Evolutionary conservation across 2,113 vertebrate species (phyloP).

Genomic region (Alexandromys fortis): DNA sequence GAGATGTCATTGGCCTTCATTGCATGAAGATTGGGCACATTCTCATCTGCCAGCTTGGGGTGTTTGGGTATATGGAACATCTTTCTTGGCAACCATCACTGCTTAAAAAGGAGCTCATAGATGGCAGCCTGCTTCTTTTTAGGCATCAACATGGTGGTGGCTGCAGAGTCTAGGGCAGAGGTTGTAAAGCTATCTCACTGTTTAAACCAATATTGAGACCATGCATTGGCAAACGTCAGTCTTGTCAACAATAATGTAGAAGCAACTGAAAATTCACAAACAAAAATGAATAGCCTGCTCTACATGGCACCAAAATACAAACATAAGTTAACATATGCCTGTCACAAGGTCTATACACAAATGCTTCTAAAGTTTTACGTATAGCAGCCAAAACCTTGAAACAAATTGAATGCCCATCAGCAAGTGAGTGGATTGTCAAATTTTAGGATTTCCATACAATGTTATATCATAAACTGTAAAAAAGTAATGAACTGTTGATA

Average conservation of each 20-base stretch:
- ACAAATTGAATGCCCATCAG: neutral
- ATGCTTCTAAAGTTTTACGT: neutral
- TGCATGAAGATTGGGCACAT: conserved; percentile 97
- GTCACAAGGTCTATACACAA: neutral
- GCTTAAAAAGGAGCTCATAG: conserved; percentile 98
- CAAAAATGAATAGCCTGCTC: neutral
- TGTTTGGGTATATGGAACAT: conserved; percentile 96
- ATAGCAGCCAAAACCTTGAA: neutral
- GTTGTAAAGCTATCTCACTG: too few species aligned
- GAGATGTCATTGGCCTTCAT: conserved; percentile 99
- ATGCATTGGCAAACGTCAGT: neutral
- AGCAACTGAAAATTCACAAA: neutral
- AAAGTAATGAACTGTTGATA: neutral
- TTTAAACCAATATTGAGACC: neutral
- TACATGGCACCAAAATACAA: neutral
- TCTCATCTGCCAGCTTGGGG: conserved; percentile 96
- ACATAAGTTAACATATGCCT: neutral
- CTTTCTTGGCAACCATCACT: conserved; percentile 98
- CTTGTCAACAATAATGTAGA: neutral
- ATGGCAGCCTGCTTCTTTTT: conserved; percentile 98
- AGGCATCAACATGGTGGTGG: conserved; percentile 94
- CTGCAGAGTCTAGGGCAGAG: neutral
- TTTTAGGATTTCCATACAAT: neutral
- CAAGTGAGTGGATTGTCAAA: neutral
- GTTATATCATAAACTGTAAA: neutral